Evolutionary conservation across 2,113 vertebrate species (phyloP), one percentile per base, ranked within the genome.

Genomic region (Callionymus lyra): DNA sequence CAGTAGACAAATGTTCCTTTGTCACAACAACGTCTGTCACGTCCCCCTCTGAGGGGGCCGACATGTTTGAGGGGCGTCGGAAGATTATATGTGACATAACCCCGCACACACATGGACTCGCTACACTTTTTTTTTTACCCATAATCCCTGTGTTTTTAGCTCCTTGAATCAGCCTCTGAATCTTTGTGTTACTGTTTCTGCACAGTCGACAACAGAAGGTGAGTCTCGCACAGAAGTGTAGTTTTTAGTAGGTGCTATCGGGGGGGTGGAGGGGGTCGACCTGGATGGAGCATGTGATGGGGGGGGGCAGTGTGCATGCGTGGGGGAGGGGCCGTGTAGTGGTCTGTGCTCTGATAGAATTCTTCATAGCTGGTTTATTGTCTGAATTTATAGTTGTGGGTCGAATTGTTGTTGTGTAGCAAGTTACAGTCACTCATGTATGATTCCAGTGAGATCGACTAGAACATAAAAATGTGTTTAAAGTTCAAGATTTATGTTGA

Each of bases 1-100:
- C 63, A 64, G 62, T 68, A 71, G 65, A 82, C 75, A 82, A 80
- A 65, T 75, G 73, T 71, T 46, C 56, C 56, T 57, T 80, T 82
- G 80, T 82, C 49, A 68, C 32, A 53, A 36, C 56, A 60, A 60
- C 62, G 47, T 69, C 70, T 74, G 63, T 64, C 52, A 51, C 27
- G 45, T 43, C 63, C 50, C 13, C 16, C 52, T 52, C 55, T 60
- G 1, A 16, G 12, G 35, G 36, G 54, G 37, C 6, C 8, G 19
- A 31, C 50, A 18, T 57, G 70, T 62, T 67, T 66, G 18, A 39
- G 64, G 64, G 64, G 44, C 48, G 12, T 73, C 50, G 68, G 62
- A 65, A 65, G 72, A 82, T 76, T 74, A 77, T 64, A 62, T 59
- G 40, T 76, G 68, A 73, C 70, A 76, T 73, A 60, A 76, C 53